Percentiles rank a stretch among this genome's conserved stretches.
Conservation (phyloP, 2,888 invertebrate species). For the Nomada flava region DNA sequence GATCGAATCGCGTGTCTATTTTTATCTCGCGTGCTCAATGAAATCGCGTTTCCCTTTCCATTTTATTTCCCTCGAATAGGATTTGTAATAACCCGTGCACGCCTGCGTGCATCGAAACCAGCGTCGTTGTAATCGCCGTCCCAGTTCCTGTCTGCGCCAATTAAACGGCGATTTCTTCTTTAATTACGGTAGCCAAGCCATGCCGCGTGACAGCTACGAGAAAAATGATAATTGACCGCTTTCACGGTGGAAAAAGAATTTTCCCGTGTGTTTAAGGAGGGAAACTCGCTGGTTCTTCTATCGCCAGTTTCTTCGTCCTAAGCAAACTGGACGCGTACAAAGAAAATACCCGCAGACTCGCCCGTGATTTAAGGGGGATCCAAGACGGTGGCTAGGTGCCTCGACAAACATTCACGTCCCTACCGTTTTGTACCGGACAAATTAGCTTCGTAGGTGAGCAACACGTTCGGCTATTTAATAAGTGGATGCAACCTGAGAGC, state of each 20-base stretch:
- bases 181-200: conserved; percentile 16
- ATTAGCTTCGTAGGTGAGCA: conserved; percentile 6
- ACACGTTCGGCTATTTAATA: conserved; percentile 26
- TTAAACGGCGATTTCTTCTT: conserved; percentile 54
- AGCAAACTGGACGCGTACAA: background rate
- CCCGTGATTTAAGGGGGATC: background rate
- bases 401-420: conserved; percentile 28
- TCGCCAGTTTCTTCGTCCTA: conserved; percentile 3
- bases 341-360: background rate
- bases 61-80: background rate
- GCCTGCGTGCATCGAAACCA: conserved; percentile 18
- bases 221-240: conserved; percentile 56
- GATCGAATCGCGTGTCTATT: conserved; percentile 19
- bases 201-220: conserved; percentile 1
- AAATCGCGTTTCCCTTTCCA: background rate
- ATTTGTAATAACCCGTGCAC: background rate
- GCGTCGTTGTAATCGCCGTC: conserved; percentile 27
- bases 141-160: conserved; percentile 30
- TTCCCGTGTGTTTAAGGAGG: conserved; percentile 49
- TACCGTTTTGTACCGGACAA: conserved; percentile 10
- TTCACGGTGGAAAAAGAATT: conserved; percentile 50
- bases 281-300: conserved; percentile 55
- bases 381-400: conserved; percentile 1
- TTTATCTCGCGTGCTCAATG: conserved; percentile 32
- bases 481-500: background rate